Evolutionary conservation across 2,797 vertebrate species (phyloP).

Genomic region (Lophotriccus pileatus): DNA sequence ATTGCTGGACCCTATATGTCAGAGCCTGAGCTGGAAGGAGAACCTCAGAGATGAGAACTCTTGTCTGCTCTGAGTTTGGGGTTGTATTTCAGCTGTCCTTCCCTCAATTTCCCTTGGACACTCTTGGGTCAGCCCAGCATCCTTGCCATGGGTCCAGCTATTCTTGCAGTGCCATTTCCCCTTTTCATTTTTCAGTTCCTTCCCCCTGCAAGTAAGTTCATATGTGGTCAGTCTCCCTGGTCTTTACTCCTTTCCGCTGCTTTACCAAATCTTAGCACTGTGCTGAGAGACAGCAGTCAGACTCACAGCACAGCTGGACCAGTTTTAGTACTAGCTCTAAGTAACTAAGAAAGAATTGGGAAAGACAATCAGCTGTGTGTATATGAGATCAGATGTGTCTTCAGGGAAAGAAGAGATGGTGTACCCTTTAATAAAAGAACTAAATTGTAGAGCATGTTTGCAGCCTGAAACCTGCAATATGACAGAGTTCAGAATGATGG

Average conservation of each 20-base stretch:
- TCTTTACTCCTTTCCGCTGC: background rate
- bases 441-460: background rate
- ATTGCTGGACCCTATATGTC: background rate
- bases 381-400: background rate
- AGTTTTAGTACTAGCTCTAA: background rate
- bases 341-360: background rate
- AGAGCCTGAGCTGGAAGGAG: background rate
- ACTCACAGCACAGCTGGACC: background rate
- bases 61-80: background rate
- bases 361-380: background rate
- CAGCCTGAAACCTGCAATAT: background rate
- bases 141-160: background rate
- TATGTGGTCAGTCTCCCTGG: background rate
- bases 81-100: background rate
- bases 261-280: background rate
- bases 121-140: background rate
- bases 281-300: background rate
- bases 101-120: background rate
- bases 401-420: background rate
- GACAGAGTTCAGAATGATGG: background rate
- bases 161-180: background rate
- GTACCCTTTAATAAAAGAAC: background rate
- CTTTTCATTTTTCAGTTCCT: background rate
- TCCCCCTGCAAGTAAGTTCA: background rate
- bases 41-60: background rate